phyloP scores from a whole-genome alignment of 2,113 vertebrate species.

The Osmerus eperlanus region DNA sequence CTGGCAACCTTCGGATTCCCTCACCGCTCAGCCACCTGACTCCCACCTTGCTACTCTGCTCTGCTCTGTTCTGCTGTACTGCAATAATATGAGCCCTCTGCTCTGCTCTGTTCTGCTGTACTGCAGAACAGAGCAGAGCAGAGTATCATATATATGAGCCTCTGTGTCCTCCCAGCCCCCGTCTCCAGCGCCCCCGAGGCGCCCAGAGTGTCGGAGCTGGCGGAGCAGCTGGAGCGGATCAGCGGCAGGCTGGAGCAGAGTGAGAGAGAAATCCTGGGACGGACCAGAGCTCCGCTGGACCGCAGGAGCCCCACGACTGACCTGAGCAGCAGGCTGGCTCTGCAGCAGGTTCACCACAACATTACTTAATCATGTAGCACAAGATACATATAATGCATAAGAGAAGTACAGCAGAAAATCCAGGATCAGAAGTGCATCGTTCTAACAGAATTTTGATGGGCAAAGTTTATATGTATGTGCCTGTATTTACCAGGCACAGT shows the following conservation, averaged over 20 bases:
- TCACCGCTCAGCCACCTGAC: too few relatives aligned
- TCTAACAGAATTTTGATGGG: not conserved
- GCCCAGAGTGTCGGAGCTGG: slow-evolving; percentile 61
- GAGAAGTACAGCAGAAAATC: not conserved
- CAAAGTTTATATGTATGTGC: not conserved
- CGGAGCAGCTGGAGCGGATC: slow-evolving; percentile 69
- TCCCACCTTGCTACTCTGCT: not conserved
- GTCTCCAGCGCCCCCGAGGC: slow-evolving; percentile 60
- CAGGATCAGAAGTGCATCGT: not conserved
- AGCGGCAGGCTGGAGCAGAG: slow-evolving; percentile 64
- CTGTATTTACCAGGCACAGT: not conserved
- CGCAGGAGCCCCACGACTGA: slow-evolving; percentile 70
- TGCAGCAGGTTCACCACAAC: slow-evolving; percentile 74
- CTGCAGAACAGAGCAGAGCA: too few relatives aligned
- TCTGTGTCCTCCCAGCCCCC: slow-evolving; percentile 34
- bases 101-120: not conserved
- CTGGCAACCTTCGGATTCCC: too few relatives aligned
- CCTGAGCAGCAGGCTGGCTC: slow-evolving; percentile 70
- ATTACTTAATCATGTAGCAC: not conserved
- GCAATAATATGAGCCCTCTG: too few relatives aligned
- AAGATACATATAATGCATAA: not conserved
- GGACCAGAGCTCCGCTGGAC: slow-evolving; percentile 74
- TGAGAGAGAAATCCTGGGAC: slow-evolving; percentile 70
- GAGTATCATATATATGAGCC: too few relatives aligned
- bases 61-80: not conserved